A percentile compares a stretch with the other conserved stretches of the same genome.
phyloP scores from a whole-genome alignment of 2,797 vertebrate genomes.

The Graptemys geographica region DNA sequence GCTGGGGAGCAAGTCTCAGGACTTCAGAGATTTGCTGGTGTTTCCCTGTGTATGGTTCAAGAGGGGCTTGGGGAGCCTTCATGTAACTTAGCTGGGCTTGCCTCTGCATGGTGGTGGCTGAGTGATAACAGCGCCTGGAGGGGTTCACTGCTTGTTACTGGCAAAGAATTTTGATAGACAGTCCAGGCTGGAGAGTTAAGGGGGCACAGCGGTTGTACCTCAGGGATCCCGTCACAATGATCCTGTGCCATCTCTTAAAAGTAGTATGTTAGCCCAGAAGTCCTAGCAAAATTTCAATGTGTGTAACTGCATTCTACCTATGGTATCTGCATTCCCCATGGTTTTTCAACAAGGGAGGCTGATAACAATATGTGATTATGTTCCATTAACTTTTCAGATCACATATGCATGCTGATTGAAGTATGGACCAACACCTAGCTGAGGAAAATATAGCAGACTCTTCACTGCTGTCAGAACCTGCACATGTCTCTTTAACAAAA shows the following conservation, averaged over 20 bases:
- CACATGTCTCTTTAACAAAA: neutral
- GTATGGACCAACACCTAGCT: neutral
- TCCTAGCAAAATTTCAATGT: neutral
- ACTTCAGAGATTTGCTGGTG: too few relatives aligned
- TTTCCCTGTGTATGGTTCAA: too few relatives aligned
- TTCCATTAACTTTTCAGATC: neutral
- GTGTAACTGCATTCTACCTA: neutral
- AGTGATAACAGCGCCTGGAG: too few relatives aligned
- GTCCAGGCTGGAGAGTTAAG: too few relatives aligned
- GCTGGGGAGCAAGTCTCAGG: too few relatives aligned
- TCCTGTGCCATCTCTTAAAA: neutral
- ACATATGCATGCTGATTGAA: neutral
- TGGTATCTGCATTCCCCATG: neutral
- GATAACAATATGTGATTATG: neutral
- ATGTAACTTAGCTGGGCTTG: too few relatives aligned
- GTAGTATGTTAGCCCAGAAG: neutral
- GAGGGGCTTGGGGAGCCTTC: too few relatives aligned
- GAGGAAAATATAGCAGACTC: neutral
- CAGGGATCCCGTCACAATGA: neutral
- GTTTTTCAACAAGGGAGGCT: neutral
- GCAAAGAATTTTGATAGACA: too few relatives aligned
- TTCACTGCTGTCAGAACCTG: neutral
- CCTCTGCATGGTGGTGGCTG: too few relatives aligned
- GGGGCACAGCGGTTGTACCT: too few relatives aligned
- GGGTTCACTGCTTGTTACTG: too few relatives aligned